Evolutionary conservation across 2,888 invertebrate species (phyloP), one percentile per base, ranked within the genome.

Genomic region (Lochmaea capreae): DNA sequence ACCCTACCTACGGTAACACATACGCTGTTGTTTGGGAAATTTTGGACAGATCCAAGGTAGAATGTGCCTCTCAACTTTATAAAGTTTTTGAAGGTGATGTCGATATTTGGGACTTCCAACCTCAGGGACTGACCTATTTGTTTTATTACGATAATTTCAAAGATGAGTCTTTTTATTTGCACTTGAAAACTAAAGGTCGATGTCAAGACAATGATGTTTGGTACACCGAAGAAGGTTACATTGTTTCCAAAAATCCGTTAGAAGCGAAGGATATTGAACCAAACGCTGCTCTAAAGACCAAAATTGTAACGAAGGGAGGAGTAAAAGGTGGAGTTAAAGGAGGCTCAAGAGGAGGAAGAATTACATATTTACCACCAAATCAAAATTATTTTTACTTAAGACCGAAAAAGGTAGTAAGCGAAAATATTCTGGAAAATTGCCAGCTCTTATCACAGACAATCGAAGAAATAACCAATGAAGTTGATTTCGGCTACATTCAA

Each of bases 1-100:
- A 63, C 12, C 42, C 43, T 12, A 4, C 10, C 11, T 8, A 11
- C 10, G 16, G 42, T 43, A 39, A 18, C 10, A 63, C 42, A 3
- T 63, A 63, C 6, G 62, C 62, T 18, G 62, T 18, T 6, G 62
- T 63, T 18, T 63, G 62, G 62, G 68, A 74, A 43, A 63, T 16
- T 39, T 43, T 39, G 18, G 3, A 63, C 10, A 22, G 16, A 62
- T 3, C 18, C n/a, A 39, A 39, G 43, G 12, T 39, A 16, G 42
- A 63, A 63, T 39, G 42, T 43, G 62, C 42, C 43, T 42, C 18
- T 18, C n/a, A 43, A 18, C n/a, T 42, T 3, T 63, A 18, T 16
- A 43, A 43, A 63, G 43, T 63, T 11, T 63, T 63, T 16, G 18
- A 39, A 39, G 62, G 42, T 10, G 42, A 39, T 9, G 62, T 43